These are phyloP conservation scores for Champsocephalus gunnari DNA, from an alignment of 2,797 vertebrate genomes.

Conservation along the genomic window DNA sequence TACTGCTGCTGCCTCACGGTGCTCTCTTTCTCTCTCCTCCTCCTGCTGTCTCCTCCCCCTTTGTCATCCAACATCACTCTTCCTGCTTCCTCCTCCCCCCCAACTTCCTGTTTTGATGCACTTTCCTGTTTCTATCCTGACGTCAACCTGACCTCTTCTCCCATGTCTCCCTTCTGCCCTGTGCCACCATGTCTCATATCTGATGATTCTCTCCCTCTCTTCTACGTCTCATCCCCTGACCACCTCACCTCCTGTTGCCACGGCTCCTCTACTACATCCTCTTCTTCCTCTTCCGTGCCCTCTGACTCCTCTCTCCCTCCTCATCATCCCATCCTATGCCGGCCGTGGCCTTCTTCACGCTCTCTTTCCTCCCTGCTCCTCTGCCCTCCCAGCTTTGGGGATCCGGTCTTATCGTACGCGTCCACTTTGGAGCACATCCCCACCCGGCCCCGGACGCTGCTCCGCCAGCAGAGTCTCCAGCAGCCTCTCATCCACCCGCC, in stretches of 20 bases:
- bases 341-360: slow-evolving; percentile 85
- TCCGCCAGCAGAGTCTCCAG: slow-evolving; percentile 97
- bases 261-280: slow-evolving; percentile 69
- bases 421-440: slow-evolving; percentile 95
- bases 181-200: slow-evolving; percentile 84
- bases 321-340: slow-evolving; percentile 77
- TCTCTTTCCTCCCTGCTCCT: slow-evolving; percentile 87
- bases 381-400: slow-evolving; percentile 89
- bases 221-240: slow-evolving; percentile 62
- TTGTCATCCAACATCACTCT: slow-evolving; percentile 50
- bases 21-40: slow-evolving; percentile 85
- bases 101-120: slow-evolving; percentile 80
- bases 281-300: slow-evolving; percentile 54
- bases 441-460: slow-evolving; percentile 92
- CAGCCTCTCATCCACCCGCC: slow-evolving; percentile 93
- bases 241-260: slow-evolving; percentile 51
- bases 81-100: slow-evolving; percentile 27
- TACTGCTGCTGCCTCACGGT: slow-evolving; percentile 86
- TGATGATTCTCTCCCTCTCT: slow-evolving; percentile 86
- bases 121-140: slow-evolving; percentile 70
- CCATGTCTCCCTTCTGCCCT: slow-evolving; percentile 72
- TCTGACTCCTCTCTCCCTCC: slow-evolving; percentile 66
- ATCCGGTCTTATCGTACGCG: slow-evolving; percentile 91
- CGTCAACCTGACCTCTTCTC: slow-evolving; percentile 67
- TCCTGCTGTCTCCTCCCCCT: slow-evolving; percentile 76